A percentile compares a stretch with the other conserved stretches of the same genome.
Evolutionary conservation across 2,113 vertebrate genomes (phyloP).

Genomic region (Albula glossodonta): DNA sequence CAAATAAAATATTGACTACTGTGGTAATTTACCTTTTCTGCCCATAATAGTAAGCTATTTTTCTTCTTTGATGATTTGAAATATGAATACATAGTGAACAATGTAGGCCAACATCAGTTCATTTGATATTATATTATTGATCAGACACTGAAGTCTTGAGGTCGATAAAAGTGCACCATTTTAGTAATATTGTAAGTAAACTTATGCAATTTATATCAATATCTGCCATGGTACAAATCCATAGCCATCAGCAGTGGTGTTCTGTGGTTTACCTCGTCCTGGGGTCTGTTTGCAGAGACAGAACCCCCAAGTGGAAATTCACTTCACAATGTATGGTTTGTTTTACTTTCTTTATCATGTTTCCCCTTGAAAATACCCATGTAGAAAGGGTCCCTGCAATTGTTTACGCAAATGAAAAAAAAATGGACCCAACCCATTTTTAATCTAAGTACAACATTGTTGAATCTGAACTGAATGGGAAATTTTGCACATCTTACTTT

Average conservation of each 20-base stretch:
- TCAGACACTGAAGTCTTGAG: not conserved
- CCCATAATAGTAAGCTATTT: not conserved
- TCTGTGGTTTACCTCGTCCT: no score
- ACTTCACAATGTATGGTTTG: no score
- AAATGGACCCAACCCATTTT: no score
- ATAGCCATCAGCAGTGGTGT: not conserved
- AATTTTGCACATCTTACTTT: no score
- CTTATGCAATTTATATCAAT: not conserved
- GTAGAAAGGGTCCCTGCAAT: no score
- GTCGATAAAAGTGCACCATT: not conserved
- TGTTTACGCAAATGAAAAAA: no score
- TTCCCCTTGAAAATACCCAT: no score
- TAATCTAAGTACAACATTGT: no score
- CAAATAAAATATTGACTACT: not conserved
- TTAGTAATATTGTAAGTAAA: not conserved
- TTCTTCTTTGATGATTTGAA: not conserved
- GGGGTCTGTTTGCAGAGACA: no score
- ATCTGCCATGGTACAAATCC: not conserved
- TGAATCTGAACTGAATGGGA: no score
- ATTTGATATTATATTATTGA: not conserved
- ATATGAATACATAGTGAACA: not conserved
- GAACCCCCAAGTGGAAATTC: no score
- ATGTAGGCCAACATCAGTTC: not conserved
- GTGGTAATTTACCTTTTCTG: not conserved
- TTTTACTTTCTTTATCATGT: no score